These are phyloP conservation scores for Phaonia tiefii DNA, from an alignment of 2,888 invertebrate species.

Conservation along the genomic window DNA sequence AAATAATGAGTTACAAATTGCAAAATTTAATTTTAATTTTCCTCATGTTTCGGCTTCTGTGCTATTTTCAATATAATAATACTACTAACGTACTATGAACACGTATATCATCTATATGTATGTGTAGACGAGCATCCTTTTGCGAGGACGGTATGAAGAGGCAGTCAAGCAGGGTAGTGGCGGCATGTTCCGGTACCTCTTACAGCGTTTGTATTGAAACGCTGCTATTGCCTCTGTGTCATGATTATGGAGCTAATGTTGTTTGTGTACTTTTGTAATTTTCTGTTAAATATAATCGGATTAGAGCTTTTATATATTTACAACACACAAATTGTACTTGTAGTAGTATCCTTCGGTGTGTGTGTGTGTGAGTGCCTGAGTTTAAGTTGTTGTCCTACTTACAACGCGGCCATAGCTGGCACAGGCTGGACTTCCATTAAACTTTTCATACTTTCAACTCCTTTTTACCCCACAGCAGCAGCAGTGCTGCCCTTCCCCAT, in stretches of 20 bases:
- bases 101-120: conserved; percentile 44
- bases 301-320: conserved; percentile 60
- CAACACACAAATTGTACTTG: conserved; percentile 8
- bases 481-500: neutral
- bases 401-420: conserved; percentile 68
- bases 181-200: conserved; percentile 35
- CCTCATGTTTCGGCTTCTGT: conserved; percentile 7
- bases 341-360: conserved; percentile 14
- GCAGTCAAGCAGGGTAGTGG: conserved; percentile 26
- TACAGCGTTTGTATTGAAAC: neutral
- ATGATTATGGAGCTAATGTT: conserved; percentile 52
- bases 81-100: conserved; percentile 20
- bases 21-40: conserved; percentile 80
- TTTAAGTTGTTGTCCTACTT: conserved; percentile 56
- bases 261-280: conserved; percentile 62
- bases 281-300: conserved; percentile 66
- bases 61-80: conserved; percentile 46
- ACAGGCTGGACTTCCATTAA: conserved; percentile 50
- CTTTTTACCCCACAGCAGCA: conserved; percentile 25
- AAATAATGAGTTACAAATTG: conserved; percentile 80
- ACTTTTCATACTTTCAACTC: conserved; percentile 57
- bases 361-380: conserved; percentile 54
- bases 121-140: conserved; percentile 29
- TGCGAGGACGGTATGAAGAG: conserved; percentile 23
- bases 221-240: conserved; percentile 18